Percentiles rank a stretch among this genome's conserved stretches.
Evolutionary conservation across 2,888 invertebrate species (phyloP).

Genomic region (Tillus elongatus): DNA sequence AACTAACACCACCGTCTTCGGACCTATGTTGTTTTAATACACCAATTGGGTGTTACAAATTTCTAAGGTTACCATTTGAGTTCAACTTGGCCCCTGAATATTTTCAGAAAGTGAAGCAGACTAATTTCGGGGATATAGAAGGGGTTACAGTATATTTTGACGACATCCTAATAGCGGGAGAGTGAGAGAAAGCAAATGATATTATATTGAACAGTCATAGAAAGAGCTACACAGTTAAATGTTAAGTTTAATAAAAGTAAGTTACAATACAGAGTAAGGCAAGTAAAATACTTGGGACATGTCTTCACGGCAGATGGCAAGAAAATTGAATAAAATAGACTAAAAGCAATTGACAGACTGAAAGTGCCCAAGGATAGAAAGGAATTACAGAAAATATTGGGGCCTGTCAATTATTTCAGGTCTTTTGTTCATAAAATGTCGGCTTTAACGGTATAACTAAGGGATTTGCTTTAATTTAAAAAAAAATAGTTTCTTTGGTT

Average conservation of each 20-base stretch:
- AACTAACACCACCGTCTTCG: too few species aligned
- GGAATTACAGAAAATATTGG: conserved; percentile 2
- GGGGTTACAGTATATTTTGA: conserved; percentile 15
- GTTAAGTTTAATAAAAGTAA: conserved; percentile 9
- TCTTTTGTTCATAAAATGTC: not conserved
- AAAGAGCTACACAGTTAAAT: conserved; percentile 8
- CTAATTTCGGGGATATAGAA: conserved; percentile 11
- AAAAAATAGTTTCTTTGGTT: not conserved
- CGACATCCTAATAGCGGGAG: conserved; percentile 12
- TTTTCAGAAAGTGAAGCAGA: conserved; percentile 10
- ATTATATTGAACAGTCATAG: conserved; percentile 8
- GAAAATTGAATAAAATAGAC: not conserved
- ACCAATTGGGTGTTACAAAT: conserved; percentile 16
- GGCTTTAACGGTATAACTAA: not conserved
- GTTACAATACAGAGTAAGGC: not conserved
- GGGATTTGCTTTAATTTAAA: not conserved
- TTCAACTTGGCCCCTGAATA: conserved; percentile 13
- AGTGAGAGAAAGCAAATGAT: conserved; percentile 11
- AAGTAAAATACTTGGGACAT: conserved; percentile 5
- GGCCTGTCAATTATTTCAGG: conserved; percentile 3
- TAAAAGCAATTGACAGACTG: conserved; percentile 3
- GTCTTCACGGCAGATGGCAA: not conserved
- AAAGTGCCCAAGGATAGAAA: not conserved
- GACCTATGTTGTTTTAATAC: too few species aligned
- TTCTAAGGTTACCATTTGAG: conserved; percentile 13